Evolutionary conservation across 2,797 vertebrate species (phyloP).

Genomic region (Acanthurus lineatus): DNA sequence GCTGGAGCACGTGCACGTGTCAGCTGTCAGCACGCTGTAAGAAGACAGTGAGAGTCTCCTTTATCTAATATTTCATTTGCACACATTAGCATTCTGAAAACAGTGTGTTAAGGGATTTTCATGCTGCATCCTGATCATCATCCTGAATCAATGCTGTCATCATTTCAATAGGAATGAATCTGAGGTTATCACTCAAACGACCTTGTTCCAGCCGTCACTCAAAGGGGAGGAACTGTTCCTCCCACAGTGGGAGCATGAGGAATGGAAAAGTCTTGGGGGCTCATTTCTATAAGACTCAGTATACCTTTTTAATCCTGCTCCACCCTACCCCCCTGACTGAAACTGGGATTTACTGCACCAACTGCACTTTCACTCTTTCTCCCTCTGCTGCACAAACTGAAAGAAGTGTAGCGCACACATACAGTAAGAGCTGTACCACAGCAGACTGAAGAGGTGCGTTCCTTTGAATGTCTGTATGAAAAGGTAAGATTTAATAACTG

Average conservation of each 20-base stretch:
- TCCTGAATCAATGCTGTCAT: slow-evolving; percentile 7
- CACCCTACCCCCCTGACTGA: slow-evolving; percentile 51
- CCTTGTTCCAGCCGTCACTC: slow-evolving; percentile 37
- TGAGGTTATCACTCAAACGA: slow-evolving; percentile 34
- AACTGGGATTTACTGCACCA: slow-evolving; percentile 68
- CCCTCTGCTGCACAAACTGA: slow-evolving; percentile 30
- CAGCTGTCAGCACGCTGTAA: slow-evolving; percentile 53
- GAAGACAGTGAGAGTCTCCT: slow-evolving; percentile 16
- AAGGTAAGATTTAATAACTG: slow-evolving; percentile 34
- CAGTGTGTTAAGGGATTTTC: background rate
- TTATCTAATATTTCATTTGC: background rate
- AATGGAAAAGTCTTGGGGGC: slow-evolving; percentile 58
- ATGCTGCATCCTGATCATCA: slow-evolving; percentile 2
- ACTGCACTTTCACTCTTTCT: slow-evolving; percentile 55
- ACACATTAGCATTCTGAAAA: slow-evolving; percentile 5
- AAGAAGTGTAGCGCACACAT: slow-evolving; percentile 23
- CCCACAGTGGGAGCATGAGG: slow-evolving; percentile 27
- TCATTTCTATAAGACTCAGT: slow-evolving; percentile 60
- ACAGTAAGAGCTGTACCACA: slow-evolving; percentile 24
- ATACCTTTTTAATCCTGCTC: slow-evolving; percentile 69
- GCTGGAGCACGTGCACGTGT: slow-evolving; percentile 46
- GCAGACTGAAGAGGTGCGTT: background rate
- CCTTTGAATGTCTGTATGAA: slow-evolving; percentile 21
- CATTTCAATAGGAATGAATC: slow-evolving; percentile 23
- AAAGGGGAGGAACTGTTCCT: slow-evolving; percentile 28